A percentile compares a stretch with the other conserved stretches of the same genome.
phyloP scores from a whole-genome alignment of 2,113 vertebrate genomes.

The Lucifuga dentata region DNA sequence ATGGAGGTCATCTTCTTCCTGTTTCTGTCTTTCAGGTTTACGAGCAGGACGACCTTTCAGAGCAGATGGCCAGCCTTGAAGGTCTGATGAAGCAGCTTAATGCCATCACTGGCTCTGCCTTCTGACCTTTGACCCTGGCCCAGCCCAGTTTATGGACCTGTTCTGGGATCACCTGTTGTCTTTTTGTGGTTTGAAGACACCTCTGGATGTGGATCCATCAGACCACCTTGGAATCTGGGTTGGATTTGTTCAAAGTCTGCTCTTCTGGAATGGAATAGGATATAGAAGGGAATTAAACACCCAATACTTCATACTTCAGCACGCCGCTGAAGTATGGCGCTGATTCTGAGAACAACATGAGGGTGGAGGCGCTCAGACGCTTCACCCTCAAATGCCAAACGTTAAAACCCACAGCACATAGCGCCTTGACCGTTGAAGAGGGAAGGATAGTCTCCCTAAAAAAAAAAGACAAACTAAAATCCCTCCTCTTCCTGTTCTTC shows the following conservation, averaged over 20 bases:
- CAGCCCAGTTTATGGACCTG: conserved; percentile 34
- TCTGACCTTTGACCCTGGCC: conserved; percentile 79
- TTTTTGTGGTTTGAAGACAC: conserved; percentile 40
- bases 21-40: conserved; percentile 85
- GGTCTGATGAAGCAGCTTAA: conserved; percentile 98
- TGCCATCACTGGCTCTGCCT: conserved; percentile 96
- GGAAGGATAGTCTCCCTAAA: conserved; percentile 43
- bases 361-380: conserved; percentile 23
- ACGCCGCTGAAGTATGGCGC: conserved; percentile 5
- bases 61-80: conserved; percentile 98
- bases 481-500: conserved; percentile 53
- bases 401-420: conserved; percentile 29
- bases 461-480: conserved; percentile 37
- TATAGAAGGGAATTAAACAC: conserved; percentile 20
- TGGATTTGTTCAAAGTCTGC: conserved; percentile 40
- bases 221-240: conserved; percentile 31
- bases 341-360: conserved; percentile 35
- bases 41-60: conserved; percentile 95
- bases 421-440: conserved; percentile 41
- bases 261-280: conserved; percentile 23
- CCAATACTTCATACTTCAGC: neutral
- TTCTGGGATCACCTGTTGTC: conserved; percentile 32
- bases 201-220: conserved; percentile 19
- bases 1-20: neutral
- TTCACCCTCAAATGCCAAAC: conserved; percentile 48